Conservation (phyloP, 2,888 invertebrate genomes). For the Tineola bisselliella region DNA sequence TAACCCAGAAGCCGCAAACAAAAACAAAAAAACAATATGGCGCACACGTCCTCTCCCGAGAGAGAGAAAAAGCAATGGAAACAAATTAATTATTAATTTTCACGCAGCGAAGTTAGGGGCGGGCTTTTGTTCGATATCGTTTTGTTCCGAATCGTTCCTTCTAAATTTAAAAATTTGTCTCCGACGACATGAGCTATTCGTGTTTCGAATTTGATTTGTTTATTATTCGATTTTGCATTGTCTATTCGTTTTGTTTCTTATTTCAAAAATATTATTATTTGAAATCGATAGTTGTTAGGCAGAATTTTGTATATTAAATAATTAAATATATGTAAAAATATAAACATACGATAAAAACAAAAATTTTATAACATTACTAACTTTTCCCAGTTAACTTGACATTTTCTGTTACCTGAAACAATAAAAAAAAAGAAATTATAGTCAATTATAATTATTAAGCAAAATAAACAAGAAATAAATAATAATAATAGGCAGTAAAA, state of each 20-base stretch:
- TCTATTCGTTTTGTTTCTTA: background rate
- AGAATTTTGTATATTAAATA: too few species aligned
- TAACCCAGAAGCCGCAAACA: slow-evolving; percentile 33
- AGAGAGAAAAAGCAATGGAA: slow-evolving; percentile 19
- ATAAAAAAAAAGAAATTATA: slow-evolving; percentile 3
- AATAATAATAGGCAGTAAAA: background rate
- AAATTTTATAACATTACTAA: background rate
- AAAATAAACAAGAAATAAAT: background rate
- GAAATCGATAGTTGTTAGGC: too few species aligned
- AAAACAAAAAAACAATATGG: slow-evolving; percentile 35
- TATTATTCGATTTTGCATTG: background rate
- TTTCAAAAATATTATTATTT: background rate
- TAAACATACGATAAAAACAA: background rate
- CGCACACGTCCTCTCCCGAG: slow-evolving; percentile 37
- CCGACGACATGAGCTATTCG: slow-evolving; percentile 18
- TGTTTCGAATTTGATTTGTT: slow-evolving; percentile 6
- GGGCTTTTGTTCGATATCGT: slow-evolving; percentile 23
- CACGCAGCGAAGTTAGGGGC: slow-evolving; percentile 40
- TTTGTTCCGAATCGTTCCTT: slow-evolving; percentile 53
- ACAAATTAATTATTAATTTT: slow-evolving; percentile 65
- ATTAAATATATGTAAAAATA: background rate
- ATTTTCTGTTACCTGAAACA: slow-evolving; percentile 19
- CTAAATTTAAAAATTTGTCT: slow-evolving; percentile 50
- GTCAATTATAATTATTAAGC: background rate
- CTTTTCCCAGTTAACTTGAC: slow-evolving; percentile 3